phyloP scores from a whole-genome alignment of 2,888 invertebrate genomes.

The Polyommatus iphigenia region DNA sequence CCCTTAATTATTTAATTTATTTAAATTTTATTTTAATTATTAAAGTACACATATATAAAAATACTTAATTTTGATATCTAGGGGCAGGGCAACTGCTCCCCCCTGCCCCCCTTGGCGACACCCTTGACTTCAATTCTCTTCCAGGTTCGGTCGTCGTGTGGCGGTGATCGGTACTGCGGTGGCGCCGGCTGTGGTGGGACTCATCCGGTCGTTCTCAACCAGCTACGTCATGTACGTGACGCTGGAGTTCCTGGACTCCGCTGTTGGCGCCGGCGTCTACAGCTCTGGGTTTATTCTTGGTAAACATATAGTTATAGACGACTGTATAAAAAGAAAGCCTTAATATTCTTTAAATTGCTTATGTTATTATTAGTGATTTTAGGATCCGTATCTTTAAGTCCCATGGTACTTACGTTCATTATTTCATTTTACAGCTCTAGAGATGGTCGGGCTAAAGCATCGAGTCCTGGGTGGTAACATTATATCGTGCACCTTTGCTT shows the following conservation, averaged over 20 bases:
- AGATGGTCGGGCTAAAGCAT: conserved; percentile 68
- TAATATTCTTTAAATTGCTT: too few relatives aligned
- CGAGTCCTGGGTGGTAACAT: conserved; percentile 83
- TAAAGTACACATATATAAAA: too few relatives aligned
- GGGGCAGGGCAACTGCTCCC: too few relatives aligned
- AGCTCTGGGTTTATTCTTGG: conserved; percentile 64
- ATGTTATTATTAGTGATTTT: too few relatives aligned
- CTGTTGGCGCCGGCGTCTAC: conserved; percentile 64
- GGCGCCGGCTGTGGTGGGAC: conserved; percentile 44
- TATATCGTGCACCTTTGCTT: conserved; percentile 82
- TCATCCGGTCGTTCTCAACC: conserved; percentile 45
- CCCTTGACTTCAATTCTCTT: conserved; percentile 20
- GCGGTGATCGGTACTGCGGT: conserved; percentile 52
- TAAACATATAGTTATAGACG: conserved; percentile 17
- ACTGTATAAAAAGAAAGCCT: too few relatives aligned
- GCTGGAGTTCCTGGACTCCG: conserved; percentile 64
- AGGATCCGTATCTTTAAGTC: neutral
- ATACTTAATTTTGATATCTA: too few relatives aligned
- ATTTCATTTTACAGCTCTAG: conserved; percentile 46
- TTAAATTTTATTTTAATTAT: too few relatives aligned
- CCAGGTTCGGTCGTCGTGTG: conserved; percentile 49
- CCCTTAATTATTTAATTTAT: too few relatives aligned
- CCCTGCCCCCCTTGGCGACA: too few relatives aligned
- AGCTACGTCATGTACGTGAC: conserved; percentile 57
- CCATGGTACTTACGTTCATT: neutral